Conservation (phyloP, 2,113 vertebrate species). For the Ceyx melanurus region DNA sequence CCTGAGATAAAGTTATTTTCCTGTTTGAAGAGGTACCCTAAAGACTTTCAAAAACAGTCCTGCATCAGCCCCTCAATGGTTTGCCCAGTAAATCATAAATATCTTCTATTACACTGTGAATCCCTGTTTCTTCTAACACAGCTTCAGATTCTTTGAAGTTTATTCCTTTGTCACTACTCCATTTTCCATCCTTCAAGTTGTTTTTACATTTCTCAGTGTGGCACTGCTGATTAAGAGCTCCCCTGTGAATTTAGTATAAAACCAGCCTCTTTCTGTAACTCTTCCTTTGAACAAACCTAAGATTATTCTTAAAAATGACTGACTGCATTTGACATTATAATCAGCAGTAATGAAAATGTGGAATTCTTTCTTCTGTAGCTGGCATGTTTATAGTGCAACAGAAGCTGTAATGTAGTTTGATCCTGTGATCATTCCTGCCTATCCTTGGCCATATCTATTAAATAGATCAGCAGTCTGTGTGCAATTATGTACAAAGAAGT, state of each 20-base stretch:
- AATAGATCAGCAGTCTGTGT: background rate
- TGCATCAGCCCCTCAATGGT: background rate
- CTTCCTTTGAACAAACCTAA: background rate
- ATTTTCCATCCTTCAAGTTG: background rate
- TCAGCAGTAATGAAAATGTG: background rate
- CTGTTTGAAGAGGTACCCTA: accelerated
- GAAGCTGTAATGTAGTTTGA: background rate
- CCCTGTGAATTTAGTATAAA: background rate
- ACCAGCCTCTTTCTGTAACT: background rate
- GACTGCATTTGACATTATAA: background rate
- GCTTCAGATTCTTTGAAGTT: background rate
- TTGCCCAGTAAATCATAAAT: background rate
- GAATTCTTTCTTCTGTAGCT: background rate
- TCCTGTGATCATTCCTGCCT: background rate
- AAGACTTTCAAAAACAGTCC: background rate
- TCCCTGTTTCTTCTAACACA: background rate
- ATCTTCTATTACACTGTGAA: background rate
- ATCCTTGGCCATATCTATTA: background rate
- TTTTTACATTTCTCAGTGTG: background rate
- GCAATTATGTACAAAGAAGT: background rate
- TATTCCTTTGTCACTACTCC: background rate
- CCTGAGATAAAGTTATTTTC: background rate
- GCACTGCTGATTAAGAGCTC: background rate
- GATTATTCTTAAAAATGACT: background rate
- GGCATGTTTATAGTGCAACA: background rate